Conservation (phyloP, 92 coral and sea anemone genomes). For the Virgularia gustaviana region DNA sequence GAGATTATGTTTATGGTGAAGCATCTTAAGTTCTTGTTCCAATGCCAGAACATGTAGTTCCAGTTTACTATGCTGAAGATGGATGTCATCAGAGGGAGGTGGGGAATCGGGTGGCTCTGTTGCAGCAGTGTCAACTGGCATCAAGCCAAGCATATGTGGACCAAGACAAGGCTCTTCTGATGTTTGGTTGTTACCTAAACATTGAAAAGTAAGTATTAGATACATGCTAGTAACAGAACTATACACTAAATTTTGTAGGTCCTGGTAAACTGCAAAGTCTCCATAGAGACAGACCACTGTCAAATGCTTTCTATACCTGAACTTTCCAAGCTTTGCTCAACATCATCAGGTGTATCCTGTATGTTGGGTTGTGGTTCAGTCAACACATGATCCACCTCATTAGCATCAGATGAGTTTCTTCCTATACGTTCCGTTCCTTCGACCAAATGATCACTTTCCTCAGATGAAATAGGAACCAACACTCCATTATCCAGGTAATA, state of each 20-base stretch:
- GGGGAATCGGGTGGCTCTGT: constrained; percentile 40
- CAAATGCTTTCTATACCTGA: too few relatives aligned
- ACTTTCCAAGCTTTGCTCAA: too few relatives aligned
- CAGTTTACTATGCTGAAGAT: constrained; percentile 41
- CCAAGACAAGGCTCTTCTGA: constrained; percentile 23
- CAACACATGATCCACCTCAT: too few relatives aligned
- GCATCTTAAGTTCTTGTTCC: constrained; percentile 49
- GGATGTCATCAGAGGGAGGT: constrained; percentile 39
- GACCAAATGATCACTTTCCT: too few relatives aligned
- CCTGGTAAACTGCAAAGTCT: background rate
- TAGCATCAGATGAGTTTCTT: too few relatives aligned
- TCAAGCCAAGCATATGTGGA: constrained; percentile 81
- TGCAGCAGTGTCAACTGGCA: constrained; percentile 63
- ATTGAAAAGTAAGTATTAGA: background rate
- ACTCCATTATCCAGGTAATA: too few relatives aligned
- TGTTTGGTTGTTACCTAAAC: background rate
- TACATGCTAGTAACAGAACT: background rate
- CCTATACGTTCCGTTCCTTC: too few relatives aligned
- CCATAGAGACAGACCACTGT: too few relatives aligned
- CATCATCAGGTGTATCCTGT: too few relatives aligned
- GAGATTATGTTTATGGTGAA: constrained; percentile 78
- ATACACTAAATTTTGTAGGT: background rate
- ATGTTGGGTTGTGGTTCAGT: too few relatives aligned
- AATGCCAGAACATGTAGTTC: constrained; percentile 51
- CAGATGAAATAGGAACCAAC: too few relatives aligned